A percentile compares a stretch with the other conserved stretches of the same genome.
Evolutionary conservation across 2,888 invertebrate species (phyloP).

Genomic region (Mycalesis mineus): DNA sequence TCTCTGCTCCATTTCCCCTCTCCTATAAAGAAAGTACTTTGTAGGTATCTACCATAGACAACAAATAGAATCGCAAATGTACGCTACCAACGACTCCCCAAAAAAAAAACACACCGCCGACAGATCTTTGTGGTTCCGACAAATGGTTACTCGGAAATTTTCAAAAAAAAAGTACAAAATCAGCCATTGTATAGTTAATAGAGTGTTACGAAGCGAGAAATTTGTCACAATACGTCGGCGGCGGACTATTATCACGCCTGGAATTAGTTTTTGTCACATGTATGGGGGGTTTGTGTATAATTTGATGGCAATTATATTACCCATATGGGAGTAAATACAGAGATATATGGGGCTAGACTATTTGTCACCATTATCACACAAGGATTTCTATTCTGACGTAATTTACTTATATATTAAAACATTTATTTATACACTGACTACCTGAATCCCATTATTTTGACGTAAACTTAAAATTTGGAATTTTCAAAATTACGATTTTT

Average conservation of each 20-base stretch:
- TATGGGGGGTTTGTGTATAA: neutral
- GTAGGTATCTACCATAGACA: neutral
- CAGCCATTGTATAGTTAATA: slow-evolving; percentile 61
- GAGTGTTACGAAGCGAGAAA: slow-evolving; percentile 67
- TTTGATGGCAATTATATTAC: slow-evolving; percentile 12
- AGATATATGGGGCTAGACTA: too few relatives aligned
- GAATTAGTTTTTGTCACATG: slow-evolving; percentile 65
- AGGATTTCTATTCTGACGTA: too few relatives aligned
- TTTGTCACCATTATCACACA: too few relatives aligned
- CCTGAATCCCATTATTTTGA: too few relatives aligned
- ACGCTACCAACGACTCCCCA: slow-evolving; percentile 7
- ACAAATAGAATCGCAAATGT: neutral
- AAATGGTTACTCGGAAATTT: slow-evolving; percentile 37
- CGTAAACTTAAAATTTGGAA: too few relatives aligned
- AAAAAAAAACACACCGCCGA: slow-evolving; percentile 32
- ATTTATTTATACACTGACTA: too few relatives aligned
- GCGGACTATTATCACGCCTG: slow-evolving; percentile 69
- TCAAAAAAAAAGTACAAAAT: slow-evolving; percentile 33
- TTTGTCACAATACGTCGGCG: slow-evolving; percentile 62
- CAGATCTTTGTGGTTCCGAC: slow-evolving; percentile 34
- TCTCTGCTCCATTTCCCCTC: too few relatives aligned
- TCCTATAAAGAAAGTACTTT: too few relatives aligned
- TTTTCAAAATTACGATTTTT: too few relatives aligned
- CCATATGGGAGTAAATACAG: neutral
- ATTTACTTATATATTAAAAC: too few relatives aligned